These are phyloP conservation scores for Poliocrania exsul DNA, from an alignment of 2,797 vertebrate genomes.

Conservation along the genomic window DNA sequence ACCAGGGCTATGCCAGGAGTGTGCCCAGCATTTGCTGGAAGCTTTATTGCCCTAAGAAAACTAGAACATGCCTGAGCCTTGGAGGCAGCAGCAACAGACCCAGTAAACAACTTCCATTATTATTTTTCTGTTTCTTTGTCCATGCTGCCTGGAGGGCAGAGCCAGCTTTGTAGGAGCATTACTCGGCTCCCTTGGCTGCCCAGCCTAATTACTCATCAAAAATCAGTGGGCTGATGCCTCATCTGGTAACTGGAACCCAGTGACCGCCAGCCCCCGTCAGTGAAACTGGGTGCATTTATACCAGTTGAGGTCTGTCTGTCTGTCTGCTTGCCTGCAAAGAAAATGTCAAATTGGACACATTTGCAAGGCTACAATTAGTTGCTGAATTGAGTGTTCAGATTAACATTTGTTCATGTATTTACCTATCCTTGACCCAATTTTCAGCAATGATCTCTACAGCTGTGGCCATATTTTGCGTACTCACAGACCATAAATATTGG, in stretches of 20 bases:
- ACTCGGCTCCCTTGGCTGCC: not conserved
- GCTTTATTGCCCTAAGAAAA: not conserved
- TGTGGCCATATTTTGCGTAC: not conserved
- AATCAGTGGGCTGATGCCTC: not conserved
- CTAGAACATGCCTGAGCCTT: not conserved
- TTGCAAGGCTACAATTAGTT: not conserved
- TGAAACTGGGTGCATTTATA: not conserved
- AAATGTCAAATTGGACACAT: not conserved
- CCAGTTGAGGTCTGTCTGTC: not conserved
- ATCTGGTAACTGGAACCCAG: not conserved
- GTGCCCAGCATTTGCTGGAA: not conserved
- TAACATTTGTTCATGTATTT: not conserved
- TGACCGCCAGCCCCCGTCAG: rapidly evolving
- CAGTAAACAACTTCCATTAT: not conserved
- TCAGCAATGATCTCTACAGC: not conserved
- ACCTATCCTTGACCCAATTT: not conserved
- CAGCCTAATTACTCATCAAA: not conserved
- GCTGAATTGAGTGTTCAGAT: not conserved
- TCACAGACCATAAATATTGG: not conserved
- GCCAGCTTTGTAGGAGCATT: not conserved
- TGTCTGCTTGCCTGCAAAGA: not conserved
- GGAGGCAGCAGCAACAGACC: not conserved
- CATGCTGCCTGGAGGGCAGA: not conserved
- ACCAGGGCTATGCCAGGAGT: not conserved
- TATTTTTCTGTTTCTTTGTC: not conserved